Percentiles rank a stretch among this genome's conserved stretches.
Evolutionary conservation across 1,140 invertebrate genomes (phyloP).

Genomic region (Aricia agestis): DNA sequence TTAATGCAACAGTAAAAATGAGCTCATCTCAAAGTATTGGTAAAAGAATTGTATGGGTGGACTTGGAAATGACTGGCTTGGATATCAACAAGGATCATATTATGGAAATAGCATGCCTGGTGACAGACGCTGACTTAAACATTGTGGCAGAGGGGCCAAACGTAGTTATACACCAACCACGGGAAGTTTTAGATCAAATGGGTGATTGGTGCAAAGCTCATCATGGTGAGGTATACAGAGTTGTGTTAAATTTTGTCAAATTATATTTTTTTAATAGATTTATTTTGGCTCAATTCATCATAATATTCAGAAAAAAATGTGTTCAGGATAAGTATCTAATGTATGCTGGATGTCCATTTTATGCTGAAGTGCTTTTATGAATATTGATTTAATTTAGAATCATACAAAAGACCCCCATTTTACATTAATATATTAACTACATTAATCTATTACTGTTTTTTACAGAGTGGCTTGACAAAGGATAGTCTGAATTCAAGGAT

Average conservation of each 20-base stretch:
- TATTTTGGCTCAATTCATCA: no score
- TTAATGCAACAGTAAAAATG: slow-evolving; percentile 21
- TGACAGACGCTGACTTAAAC: slow-evolving; percentile 90
- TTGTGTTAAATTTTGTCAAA: neutral
- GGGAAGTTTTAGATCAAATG: slow-evolving; percentile 86
- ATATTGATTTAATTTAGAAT: no score
- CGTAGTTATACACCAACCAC: slow-evolving; percentile 89
- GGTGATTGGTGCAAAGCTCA: slow-evolving; percentile 87
- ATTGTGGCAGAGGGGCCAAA: slow-evolving; percentile 86
- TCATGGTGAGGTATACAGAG: slow-evolving; percentile 80
- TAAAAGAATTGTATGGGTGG: slow-evolving; percentile 76
- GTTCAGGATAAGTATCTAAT: no score
- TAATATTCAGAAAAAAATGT: no score
- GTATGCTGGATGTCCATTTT: no score
- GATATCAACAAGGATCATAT: slow-evolving; percentile 87
- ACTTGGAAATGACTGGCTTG: slow-evolving; percentile 86
- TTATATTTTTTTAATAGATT: slow-evolving; percentile 16
- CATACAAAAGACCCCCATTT: no score
- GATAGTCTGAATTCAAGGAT: slow-evolving; percentile 82
- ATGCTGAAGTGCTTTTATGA: no score
- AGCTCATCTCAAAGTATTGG: slow-evolving; percentile 31
- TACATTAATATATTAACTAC: slow-evolving; percentile 12
- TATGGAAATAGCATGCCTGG: slow-evolving; percentile 91
- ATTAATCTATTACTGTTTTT: no score
- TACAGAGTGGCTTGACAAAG: slow-evolving; percentile 86